Evolutionary conservation across 2,888 invertebrate genomes (phyloP), one percentile per base, ranked within the genome.

Genomic region (Chalcosyrphus nemorum): DNA sequence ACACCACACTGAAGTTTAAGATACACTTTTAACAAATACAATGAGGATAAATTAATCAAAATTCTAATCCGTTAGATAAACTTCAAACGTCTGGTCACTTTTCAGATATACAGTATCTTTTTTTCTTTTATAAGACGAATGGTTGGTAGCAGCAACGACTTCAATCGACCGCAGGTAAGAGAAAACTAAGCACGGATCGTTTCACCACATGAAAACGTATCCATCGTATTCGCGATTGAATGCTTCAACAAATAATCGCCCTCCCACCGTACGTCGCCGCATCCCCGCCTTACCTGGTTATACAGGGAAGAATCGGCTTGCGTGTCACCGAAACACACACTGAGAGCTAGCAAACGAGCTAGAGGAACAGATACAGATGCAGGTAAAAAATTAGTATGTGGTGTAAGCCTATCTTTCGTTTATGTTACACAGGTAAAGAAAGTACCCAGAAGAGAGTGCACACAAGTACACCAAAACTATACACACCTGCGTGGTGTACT

Each of bases 121-220:
- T 41, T 27, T 29, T 27, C 11, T 17, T 9, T n/a, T 32, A 29
- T 17, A 2, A 24, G 7, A 9, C 66, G 35, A 13, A 17, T 1
- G 11, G 4, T 2, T 24, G 6, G 4, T 17, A 47, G 13, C 38
- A 27, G 24, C 63, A 45, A 84, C 63, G 52, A 84, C 84, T 78
- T 78, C 15, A 84, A 74, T 52, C 68, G 78, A 71, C 56, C 68
- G 47, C 74, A 80, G 74, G 63, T 84, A 84, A 84, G 80, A 84
- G 84, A 84, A 84, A 80, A 84, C 84, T 84, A 65, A 84, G 63
- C 68, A 45, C 77, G 68, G 84, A 84, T 80, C 80, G 84, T 80
- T 84, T 84, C 80, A 74, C 78, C 38, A 70, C 70, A 61, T 41
- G 59, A 66, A 72, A 78, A 78, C 32, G 66, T 78, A 78, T 74